These are phyloP conservation scores for Lampris incognitus DNA, from an alignment of 2,113 vertebrate species.

Conservation along the genomic window DNA sequence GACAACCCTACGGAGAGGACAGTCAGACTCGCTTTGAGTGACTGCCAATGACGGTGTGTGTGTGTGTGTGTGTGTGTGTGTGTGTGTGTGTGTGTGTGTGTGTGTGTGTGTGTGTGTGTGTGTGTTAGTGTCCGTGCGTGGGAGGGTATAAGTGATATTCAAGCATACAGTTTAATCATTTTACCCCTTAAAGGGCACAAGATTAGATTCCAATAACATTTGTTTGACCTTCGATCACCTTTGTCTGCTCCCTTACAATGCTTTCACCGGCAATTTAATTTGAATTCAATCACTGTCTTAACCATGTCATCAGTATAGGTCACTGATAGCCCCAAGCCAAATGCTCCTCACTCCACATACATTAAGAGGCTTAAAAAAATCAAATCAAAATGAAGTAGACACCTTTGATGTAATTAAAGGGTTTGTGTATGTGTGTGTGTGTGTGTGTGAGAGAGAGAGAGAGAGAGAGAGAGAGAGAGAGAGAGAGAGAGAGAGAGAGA, in stretches of 20 bases:
- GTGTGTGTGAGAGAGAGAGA: not conserved
- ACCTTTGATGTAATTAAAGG: not conserved
- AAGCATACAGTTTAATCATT: slow-evolving; percentile 39
- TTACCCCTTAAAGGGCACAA: not conserved
- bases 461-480: not conserved
- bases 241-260: not conserved
- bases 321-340: not conserved
- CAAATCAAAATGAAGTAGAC: slow-evolving; percentile 6
- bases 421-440: not conserved
- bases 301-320: slow-evolving; percentile 45
- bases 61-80: not conserved
- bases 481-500: not conserved
- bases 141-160: slow-evolving; percentile 3
- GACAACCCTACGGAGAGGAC: no score
- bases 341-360: not conserved
- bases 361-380: slow-evolving; percentile 26
- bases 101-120: slow-evolving; percentile 10
- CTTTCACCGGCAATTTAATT: slow-evolving; percentile 32
- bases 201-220: not conserved
- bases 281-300: slow-evolving; percentile 48
- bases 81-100: slow-evolving; percentile 17
- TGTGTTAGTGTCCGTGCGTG: slow-evolving; percentile 8
- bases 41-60: no score
- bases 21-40: no score
- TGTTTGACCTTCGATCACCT: not conserved